Percentiles rank a stretch among this genome's conserved stretches.
phyloP scores from a whole-genome alignment of 2,113 vertebrate genomes.

The Loxodonta africana region DNA sequence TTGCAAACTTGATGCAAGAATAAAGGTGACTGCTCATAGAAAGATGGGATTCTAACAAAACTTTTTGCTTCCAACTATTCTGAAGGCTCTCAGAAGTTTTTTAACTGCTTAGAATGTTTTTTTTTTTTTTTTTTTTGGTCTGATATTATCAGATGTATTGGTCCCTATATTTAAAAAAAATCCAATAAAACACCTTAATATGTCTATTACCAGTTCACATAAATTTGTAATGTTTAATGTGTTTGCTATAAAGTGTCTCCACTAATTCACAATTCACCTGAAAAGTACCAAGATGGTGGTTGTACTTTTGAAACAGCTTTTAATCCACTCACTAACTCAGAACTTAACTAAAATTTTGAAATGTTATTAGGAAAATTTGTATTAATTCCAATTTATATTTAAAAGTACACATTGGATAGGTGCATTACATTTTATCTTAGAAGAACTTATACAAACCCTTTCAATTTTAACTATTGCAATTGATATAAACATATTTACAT shows the following conservation, averaged over 20 bases:
- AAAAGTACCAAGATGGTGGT: background rate
- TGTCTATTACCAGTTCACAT: background rate
- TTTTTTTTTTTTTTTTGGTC: background rate
- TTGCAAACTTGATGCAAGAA: background rate
- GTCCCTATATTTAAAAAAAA: background rate
- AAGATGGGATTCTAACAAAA: slow-evolving; percentile 7
- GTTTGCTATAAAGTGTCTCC: background rate
- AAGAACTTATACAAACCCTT: background rate
- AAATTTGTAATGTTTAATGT: background rate
- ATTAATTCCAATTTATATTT: background rate
- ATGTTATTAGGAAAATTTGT: background rate
- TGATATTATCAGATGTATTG: background rate
- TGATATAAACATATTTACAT: background rate
- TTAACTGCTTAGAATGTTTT: background rate
- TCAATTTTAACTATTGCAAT: background rate
- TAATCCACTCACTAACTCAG: background rate
- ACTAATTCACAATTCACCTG: background rate
- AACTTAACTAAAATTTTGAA: background rate
- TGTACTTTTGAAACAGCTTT: background rate
- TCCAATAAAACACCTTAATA: background rate
- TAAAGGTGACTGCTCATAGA: slow-evolving; percentile 24
- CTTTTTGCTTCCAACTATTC: background rate
- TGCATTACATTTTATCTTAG: background rate
- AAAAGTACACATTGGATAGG: background rate
- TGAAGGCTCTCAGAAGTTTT: slow-evolving; percentile 22